These are phyloP conservation scores for Leptinotarsa texana DNA, from an alignment of 1,140 invertebrate genomes.

Conservation along the genomic window DNA sequence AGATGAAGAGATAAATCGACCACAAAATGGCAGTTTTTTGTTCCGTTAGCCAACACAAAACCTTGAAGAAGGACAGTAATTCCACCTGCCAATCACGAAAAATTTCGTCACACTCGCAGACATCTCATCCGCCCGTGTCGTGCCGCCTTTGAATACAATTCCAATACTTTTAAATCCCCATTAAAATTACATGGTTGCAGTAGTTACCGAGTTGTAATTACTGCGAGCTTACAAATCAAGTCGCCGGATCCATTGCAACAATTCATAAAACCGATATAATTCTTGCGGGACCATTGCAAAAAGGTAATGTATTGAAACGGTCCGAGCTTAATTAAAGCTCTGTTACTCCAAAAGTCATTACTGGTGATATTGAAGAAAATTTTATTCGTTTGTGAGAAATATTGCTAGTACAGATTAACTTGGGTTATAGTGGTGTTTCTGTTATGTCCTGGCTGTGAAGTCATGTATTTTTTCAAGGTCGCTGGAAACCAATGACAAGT, in stretches of 20 bases:
- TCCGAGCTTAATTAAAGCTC: constrained; percentile 1
- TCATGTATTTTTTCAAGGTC: too few relatives aligned
- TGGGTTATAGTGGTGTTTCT: neutral
- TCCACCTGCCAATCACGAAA: neutral
- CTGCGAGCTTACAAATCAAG: constrained; percentile 14
- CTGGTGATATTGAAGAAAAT: neutral
- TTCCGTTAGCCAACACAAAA: too few relatives aligned
- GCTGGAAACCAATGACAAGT: too few relatives aligned
- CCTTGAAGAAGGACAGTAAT: neutral
- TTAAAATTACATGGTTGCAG: constrained; percentile 3
- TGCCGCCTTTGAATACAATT: neutral
- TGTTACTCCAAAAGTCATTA: constrained; percentile 1
- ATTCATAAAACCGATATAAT: constrained; percentile 15
- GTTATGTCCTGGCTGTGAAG: neutral
- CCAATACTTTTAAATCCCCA: neutral
- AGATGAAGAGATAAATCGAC: too few relatives aligned
- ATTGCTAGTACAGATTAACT: neutral
- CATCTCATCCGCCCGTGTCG: neutral
- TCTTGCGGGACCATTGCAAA: neutral
- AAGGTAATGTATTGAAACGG: constrained; percentile 9
- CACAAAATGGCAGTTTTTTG: too few relatives aligned
- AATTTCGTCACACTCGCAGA: neutral
- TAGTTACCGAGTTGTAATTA: constrained; percentile 15
- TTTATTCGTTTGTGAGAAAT: neutral
- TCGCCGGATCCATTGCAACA: constrained; percentile 11